Base-by-base conservation (phyloP, 1,140 invertebrate genomes). In the Papilio aristodemus region DNA sequence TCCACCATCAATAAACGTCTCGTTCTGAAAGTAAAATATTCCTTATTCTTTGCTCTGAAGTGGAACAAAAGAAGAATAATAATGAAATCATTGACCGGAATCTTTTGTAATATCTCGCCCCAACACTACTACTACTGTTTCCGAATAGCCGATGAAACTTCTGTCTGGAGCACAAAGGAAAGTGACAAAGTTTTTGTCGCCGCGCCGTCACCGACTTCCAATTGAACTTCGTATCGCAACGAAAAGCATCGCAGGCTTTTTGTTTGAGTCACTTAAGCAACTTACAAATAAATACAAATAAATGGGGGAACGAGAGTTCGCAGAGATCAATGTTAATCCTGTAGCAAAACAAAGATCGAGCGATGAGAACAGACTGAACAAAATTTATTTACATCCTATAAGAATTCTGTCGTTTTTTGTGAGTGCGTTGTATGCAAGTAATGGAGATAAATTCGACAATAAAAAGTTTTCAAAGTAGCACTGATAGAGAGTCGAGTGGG, bases 41-140 rank as follows among this genome's bases (percentile, higher is more conserved):
- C 41, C 13, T 43, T 43, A 14, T 43, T 25, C 46, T 54, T 54
- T 54, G 19, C 19, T 54, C 46, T 19, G 46, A 54, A 54, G 46
- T 54, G 9, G 46, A 54, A 54, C 46, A 54, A 54, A 54, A 54
- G 46, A 54, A 54, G 46, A 54, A 54, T 54, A 54, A 54, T 54
- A 54, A 54, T 54, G 46, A 54, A 54, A 54, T 54, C 46, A 54
- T 54, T 54, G 46, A 54, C 46, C 46, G 46, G 46, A 54, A 54
- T 54, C 46, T 54, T 54, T 54, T 13, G 46, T 54, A 54, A 54
- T 22, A 54, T 54, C 46, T 8, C 19, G 46, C 22, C 46, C 27
- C 46, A 10, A 54, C 46, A 54, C 46, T 54, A 54, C 17, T 10
- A 19, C 19, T 19, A 22, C 46, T 11, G 38, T 39, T n/a, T 10